Base-by-base conservation (phyloP, 2,888 invertebrate species). In the Philhelius pedissequus region DNA sequence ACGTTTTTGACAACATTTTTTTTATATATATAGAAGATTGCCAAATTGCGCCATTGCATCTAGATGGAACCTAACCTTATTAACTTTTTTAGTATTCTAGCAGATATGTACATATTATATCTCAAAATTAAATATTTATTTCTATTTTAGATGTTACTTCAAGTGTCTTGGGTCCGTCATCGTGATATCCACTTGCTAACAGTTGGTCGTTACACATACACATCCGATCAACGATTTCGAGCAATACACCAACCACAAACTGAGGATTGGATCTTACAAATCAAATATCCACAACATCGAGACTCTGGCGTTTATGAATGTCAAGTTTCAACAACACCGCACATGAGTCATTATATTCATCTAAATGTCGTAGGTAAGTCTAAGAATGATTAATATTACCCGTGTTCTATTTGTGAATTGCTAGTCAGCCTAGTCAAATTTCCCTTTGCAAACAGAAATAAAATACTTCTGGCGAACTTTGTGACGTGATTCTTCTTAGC, bases 161-260 rank as follows among this genome's bases (percentile, higher is more conserved):
- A 97, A 94, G 97, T 97, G 88, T 97, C 97, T 40, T 97, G 97
- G 97, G 96, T 97, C 86, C 94, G 97, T 84, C 97, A 97, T 92
- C 93, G 97, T 88, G 97, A 97, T 92, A 96, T 97, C 83, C 97
- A 97, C 91, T 92, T 97, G 89, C 93, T 97, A 87, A 97, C 97
- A 0, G 96, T 97, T 73, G 97, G 97, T 32, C 94, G 96, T 60
- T 97, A 97, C 91, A 97, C 97, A 13, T 97, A 97, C 92, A 97
- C 97, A 45, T 96, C 96, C 87, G 97, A 97, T 92, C 97, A 97
- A 91, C 93, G 97, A 88, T 97, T 97, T 93, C 93, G 96, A 80
- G 96, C 97, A 66, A 96, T 97, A 88, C 97, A 97, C 91, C 94
- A 95, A 87, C 95, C 95, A 48, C 96, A 96, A 88, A 95, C 96